Evolutionary conservation across 2,888 invertebrate genomes (phyloP).

Genomic region (Lottia scabra): DNA sequence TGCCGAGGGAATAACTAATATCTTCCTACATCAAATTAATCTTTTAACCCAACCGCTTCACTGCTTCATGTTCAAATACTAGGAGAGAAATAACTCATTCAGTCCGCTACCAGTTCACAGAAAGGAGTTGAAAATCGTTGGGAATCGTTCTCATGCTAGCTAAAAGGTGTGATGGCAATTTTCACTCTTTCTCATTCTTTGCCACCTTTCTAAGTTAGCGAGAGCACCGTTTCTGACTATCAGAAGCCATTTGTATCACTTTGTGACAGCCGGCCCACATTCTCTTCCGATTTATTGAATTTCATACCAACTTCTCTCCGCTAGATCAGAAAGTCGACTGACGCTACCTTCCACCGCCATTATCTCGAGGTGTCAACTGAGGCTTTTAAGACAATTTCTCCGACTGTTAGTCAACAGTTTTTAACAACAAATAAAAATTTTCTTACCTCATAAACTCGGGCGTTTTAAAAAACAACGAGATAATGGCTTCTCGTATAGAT

Average conservation of each 20-base stretch:
- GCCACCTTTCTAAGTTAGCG: not conserved
- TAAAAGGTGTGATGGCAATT: conserved; percentile 29
- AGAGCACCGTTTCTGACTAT: not conserved
- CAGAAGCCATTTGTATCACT: not conserved
- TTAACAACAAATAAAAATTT: no score
- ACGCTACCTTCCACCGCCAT: not conserved
- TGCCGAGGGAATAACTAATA: not conserved
- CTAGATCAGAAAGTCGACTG: not conserved
- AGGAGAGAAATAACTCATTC: no score
- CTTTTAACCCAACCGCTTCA: not conserved
- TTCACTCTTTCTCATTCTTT: conserved; percentile 25
- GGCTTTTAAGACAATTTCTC: not conserved
- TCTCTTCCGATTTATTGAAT: not conserved
- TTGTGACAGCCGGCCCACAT: not conserved
- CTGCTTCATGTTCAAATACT: not conserved
- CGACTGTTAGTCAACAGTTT: no score
- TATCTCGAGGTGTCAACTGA: not conserved
- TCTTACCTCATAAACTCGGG: no score
- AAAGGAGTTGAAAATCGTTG: not conserved
- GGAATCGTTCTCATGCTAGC: not conserved
- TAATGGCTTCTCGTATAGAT: no score
- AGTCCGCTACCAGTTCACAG: no score
- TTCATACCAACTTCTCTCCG: not conserved
- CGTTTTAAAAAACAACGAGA: no score
- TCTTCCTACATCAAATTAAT: not conserved